These are phyloP conservation scores for Craseonycteris thonglongyai DNA, from an alignment of 2,113 vertebrate genomes.

Conservation along the genomic window DNA sequence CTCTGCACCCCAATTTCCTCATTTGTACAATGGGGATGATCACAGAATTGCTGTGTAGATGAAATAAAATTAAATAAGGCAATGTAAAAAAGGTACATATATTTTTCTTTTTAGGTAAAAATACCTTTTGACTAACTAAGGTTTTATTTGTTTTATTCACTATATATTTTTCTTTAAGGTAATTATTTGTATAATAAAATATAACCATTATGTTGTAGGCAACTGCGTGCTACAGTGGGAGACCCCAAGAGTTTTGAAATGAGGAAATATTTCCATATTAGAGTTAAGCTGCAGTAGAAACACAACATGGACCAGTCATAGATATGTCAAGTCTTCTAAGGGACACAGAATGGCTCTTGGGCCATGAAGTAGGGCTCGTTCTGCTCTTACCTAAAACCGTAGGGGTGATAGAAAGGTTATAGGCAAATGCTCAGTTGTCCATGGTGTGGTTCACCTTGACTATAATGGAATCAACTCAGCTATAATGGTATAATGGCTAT, in stretches of 20 bases:
- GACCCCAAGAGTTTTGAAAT: neutral
- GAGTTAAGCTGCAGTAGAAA: neutral
- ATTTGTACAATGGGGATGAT: neutral
- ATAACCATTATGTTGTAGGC: neutral
- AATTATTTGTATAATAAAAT: slow-evolving; percentile 17
- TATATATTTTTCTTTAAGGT: neutral
- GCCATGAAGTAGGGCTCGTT: neutral
- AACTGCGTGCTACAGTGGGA: neutral
- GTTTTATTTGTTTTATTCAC: slow-evolving; percentile 1
- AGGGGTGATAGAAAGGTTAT: neutral
- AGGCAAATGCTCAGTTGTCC: neutral
- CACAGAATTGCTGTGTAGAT: neutral
- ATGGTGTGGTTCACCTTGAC: neutral
- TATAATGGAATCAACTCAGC: neutral
- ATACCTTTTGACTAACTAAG: neutral
- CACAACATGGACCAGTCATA: neutral
- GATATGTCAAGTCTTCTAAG: neutral
- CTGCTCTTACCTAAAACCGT: neutral
- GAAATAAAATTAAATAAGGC: neutral
- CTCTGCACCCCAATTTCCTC: neutral
- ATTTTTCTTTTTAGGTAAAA: neutral
- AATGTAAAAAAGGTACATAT: neutral
- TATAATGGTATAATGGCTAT: neutral
- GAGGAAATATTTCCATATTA: neutral
- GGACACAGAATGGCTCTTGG: neutral